Conservation (phyloP, 2,113 vertebrate species). For the Eubucco bourcierii region DNA sequence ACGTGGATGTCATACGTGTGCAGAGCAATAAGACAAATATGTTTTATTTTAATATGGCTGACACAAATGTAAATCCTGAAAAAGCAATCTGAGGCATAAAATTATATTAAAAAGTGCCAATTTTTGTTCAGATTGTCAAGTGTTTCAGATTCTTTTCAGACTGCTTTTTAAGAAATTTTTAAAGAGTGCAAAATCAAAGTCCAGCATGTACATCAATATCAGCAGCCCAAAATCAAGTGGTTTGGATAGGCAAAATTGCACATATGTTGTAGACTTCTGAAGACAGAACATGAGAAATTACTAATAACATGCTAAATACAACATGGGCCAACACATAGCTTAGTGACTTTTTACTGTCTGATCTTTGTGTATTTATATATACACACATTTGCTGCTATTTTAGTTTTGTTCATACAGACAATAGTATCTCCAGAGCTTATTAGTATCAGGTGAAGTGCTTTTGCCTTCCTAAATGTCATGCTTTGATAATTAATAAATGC, state of each 20-base stretch:
- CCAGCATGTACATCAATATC: not conserved
- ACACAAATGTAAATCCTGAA: not conserved
- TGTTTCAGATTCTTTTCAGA: not conserved
- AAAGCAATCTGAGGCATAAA: not conserved
- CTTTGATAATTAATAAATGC: constrained; percentile 41
- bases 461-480: constrained; percentile 14
- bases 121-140: not conserved
- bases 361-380: not conserved
- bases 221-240: not conserved
- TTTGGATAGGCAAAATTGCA: not conserved
- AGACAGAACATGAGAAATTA: not conserved
- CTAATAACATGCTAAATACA: not conserved
- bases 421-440: not conserved
- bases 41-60: not conserved
- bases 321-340: accelerated
- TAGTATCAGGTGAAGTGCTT: not conserved
- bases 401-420: not conserved
- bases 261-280: not conserved
- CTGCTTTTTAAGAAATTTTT: not conserved
- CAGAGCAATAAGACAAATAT: not conserved
- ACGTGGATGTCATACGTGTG: not conserved
- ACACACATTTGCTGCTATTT: not conserved
- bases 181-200: not conserved
- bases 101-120: not conserved
- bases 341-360: not conserved